Evolutionary conservation across 2,113 vertebrate genomes (phyloP), one percentile per base, ranked within the genome.

Genomic region (Andinoacara biseriatus): DNA sequence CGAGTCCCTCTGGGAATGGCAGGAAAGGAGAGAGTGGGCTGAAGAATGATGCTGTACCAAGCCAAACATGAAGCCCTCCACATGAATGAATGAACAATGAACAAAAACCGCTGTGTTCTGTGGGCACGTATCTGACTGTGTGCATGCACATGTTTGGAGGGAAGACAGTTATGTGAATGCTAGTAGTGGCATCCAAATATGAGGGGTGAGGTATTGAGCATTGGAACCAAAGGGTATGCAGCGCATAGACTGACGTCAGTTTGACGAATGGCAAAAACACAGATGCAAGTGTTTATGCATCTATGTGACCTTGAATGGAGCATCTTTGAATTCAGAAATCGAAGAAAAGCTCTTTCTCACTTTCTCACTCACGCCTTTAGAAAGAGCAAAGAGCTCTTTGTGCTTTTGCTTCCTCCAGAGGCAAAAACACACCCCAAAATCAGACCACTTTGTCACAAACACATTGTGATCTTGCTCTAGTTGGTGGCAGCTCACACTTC

Each of bases 71-170:
- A 94, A 94, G 86, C 88, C 77, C 86, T 90, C 82, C 59, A 80
- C 88, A 94, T 94, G 93, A 94, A 95, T 95, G 94, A 95, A 95
- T 96, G 94, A 91, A 95, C 95, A 95, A 95, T 93, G 92, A 93
- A 94, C 94, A 95, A 94, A 91, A 88, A 83, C 80, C 78, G 86
- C 86, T 90, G 89, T 92, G 93, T 88, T 91, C 84, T 85, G 46
- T 74, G 76, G 7, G 72, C 61, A 60, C 24, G 29, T 40, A 38
- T 78, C 54, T 74, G 69, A 67, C 79, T 13, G 60, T 35, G 72
- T 67, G 57, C 43, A 58, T 86, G 85, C 22, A 61, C 58, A 56
- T 74, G 76, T 69, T 80, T 61, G 63, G 75, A 76, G 78, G 58
- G 33, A 88, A 22, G 65, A 72, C n/a, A 3, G 54, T 26, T 58